Conservation (phyloP, 1,140 invertebrate genomes). For the Nomia melanderi region DNA sequence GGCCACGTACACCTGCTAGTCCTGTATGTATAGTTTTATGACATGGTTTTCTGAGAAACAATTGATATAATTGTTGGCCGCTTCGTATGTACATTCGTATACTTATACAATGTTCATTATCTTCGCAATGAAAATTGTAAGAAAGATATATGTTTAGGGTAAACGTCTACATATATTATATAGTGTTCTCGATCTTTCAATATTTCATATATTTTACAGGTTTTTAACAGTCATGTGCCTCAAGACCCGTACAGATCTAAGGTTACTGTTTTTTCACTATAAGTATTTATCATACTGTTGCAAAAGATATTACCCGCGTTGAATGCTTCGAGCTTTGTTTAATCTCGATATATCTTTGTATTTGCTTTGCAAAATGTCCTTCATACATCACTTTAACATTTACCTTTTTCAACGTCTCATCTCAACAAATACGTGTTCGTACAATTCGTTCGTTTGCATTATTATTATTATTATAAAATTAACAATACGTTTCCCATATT, state of each 20-base stretch:
- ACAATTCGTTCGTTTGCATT: conserved; percentile 3
- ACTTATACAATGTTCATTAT: conserved; percentile 35
- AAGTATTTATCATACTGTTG: conserved; percentile 56
- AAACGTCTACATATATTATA: conserved; percentile 25
- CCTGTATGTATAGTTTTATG: conserved; percentile 84
- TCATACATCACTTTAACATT: background rate
- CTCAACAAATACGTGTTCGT: background rate
- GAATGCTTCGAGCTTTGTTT: conserved; percentile 51
- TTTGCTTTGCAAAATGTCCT: conserved; percentile 39
- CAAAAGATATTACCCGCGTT: conserved; percentile 35
- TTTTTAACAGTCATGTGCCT: conserved; percentile 95
- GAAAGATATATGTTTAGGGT: conserved; percentile 27
- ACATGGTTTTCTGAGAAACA: background rate
- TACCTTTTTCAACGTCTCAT: background rate
- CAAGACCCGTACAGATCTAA: conserved; percentile 94
- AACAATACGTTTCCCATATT: background rate
- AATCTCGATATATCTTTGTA: conserved; percentile 14
- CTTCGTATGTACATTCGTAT: conserved; percentile 38
- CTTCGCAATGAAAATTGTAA: conserved; percentile 9
- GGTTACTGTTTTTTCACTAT: conserved; percentile 81
- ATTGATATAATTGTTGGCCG: conserved; percentile 26
- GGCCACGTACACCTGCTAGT: conserved; percentile 94
- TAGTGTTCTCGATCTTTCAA: conserved; percentile 49
- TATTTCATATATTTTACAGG: conserved; percentile 84
- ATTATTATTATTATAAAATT: background rate